Base-by-base conservation (phyloP, 2,797 vertebrate species). In the Sparus aurata region DNA sequence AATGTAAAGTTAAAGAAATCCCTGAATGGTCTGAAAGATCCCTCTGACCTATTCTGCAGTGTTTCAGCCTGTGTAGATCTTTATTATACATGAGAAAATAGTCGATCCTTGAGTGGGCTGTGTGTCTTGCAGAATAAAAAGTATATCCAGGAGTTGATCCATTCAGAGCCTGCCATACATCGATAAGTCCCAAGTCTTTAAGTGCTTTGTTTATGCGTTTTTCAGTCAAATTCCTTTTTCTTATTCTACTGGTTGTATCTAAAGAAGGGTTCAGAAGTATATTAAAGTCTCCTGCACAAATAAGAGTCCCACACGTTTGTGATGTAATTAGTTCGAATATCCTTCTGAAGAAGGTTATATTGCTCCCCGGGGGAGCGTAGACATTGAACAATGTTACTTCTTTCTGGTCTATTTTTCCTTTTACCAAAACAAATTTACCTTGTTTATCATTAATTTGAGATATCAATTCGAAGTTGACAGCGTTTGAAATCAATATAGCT, bases 11-110 rank as follows among this genome's bases (percentile, higher is more conserved):
- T 54, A 73, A 11, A 38, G 1, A 73, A 52, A 79, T n/a, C 38
- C 69, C 55, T 8, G 54, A 79, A 15, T 73, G 76, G 2, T 79
- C 47, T 53, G 69, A 66, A 12, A 73, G 23, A 12, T 71, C 57
- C 20, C 66, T n/a, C 23, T 67, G 76, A 0, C 61, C 66, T 25
- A 25, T 43, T 68, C 41, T 78, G 2, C 65, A 74, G 0, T 50
- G 3, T 20, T 70, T 78, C 3, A 74, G 0, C 13, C n/a, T 73
- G 2, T 78, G 18, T n/a, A 64, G 5, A 8, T 77, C 58, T 1
- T 41, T 57, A 3, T 54, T 65, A 23, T 59, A 59, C 64, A 78
- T 53, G 16, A 75, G 63, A 1, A 11, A 81, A 23, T 75, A 65
- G 17, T 81, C 63, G 3, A 57, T 46, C 6, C 60, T 84, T 5